phyloP scores from a whole-genome alignment of 1,140 invertebrate genomes.

The Archivesica marissinica region DNA sequence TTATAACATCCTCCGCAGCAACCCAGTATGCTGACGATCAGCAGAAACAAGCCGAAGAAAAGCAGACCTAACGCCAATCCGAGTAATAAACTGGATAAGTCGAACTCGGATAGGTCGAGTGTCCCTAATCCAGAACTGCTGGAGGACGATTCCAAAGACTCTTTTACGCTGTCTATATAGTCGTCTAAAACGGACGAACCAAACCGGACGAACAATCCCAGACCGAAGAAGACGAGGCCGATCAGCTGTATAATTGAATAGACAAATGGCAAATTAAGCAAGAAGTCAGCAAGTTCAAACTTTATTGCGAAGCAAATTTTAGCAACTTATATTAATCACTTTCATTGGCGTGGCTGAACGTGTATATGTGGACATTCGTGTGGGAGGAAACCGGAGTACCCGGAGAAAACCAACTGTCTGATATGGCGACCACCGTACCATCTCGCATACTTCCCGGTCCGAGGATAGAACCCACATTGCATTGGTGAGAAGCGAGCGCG shows the following conservation, averaged over 20 bases:
- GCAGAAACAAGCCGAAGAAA: conserved; percentile 62
- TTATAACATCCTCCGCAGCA: conserved; percentile 65
- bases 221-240: conserved; percentile 48
- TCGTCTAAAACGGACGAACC: conserved; percentile 40
- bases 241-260: conserved; percentile 45
- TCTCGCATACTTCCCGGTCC: no score
- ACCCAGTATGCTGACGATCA: conserved; percentile 61
- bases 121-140: conserved; percentile 15
- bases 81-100: conserved; percentile 58
- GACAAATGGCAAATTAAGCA: neutral
- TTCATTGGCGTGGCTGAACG: no score
- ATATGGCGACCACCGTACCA: no score
- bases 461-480: no score
- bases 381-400: no score
- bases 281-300: neutral
- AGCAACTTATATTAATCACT: no score
- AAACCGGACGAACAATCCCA: conserved; percentile 58
- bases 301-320: no score
- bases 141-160: conserved; percentile 9
- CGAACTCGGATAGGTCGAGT: conserved; percentile 39
- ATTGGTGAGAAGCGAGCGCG: no score
- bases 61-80: conserved; percentile 61
- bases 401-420: no score
- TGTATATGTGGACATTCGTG: no score
- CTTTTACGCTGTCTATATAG: conserved; percentile 40